Conservation (phyloP, 2,888 invertebrate genomes). For the Nezara viridula region DNA sequence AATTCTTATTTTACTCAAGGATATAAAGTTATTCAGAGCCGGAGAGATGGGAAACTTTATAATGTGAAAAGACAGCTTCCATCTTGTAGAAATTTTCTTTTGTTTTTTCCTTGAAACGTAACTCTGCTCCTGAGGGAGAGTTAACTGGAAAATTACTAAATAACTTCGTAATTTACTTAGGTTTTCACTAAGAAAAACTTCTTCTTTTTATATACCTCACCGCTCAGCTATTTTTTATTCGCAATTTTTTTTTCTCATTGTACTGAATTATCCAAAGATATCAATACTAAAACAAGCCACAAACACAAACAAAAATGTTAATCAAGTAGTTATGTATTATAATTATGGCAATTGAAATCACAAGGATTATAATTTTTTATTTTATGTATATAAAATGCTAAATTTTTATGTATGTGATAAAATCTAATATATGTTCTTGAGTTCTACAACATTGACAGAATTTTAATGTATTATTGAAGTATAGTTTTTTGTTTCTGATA, state of each 20-base stretch:
- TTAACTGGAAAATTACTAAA: conserved; percentile 6
- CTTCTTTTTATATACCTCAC: not conserved
- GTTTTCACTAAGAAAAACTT: not conserved
- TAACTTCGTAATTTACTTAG: conserved; percentile 8
- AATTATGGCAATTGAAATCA: too few relatives aligned
- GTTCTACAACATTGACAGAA: too few relatives aligned
- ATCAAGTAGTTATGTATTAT: too few relatives aligned
- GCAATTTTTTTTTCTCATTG: not conserved
- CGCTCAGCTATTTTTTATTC: too few relatives aligned
- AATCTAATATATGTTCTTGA: too few relatives aligned
- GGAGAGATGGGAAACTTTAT: conserved; percentile 26
- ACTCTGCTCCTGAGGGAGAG: not conserved
- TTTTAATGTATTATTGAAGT: too few relatives aligned
- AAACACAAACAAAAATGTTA: too few relatives aligned
- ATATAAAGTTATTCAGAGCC: conserved; percentile 7
- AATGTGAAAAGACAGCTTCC: conserved; percentile 7
- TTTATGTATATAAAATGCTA: too few relatives aligned
- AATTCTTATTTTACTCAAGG: conserved; percentile 34
- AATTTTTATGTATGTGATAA: too few relatives aligned
- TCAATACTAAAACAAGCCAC: too few relatives aligned
- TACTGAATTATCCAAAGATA: not conserved
- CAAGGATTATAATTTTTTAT: too few relatives aligned
- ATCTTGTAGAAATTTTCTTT: not conserved
- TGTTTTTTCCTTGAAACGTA: not conserved
- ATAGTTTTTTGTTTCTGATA: too few relatives aligned